Percentiles rank a stretch among this genome's conserved stretches.
Evolutionary conservation across 30 jellyfish, hydroid and myxozoan species (phyloP).

Genomic region (Turritopsis dohrnii): DNA sequence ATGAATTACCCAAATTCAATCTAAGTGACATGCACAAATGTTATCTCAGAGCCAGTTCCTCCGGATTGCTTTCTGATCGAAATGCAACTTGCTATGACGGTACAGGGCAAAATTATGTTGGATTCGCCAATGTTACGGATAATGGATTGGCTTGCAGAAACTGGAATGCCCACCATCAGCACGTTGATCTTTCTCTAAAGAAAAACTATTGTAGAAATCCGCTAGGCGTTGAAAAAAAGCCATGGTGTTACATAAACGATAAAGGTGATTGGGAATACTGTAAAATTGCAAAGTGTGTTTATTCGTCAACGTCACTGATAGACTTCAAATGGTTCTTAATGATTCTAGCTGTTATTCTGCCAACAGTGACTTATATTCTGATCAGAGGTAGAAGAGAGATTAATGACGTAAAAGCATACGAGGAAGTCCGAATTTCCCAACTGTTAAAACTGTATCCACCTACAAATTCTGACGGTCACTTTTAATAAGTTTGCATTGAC

Average conservation of each 20-base stretch:
- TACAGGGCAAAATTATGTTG: not conserved
- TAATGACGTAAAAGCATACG: too few relatives aligned
- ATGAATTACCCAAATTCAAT: not conserved
- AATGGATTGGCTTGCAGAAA: not conserved
- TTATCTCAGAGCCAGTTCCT: not conserved
- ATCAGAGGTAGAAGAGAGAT: too few relatives aligned
- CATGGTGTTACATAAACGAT: not conserved
- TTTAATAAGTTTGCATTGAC: too few relatives aligned
- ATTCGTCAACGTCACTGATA: too few relatives aligned
- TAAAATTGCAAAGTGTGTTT: not conserved
- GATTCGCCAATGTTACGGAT: not conserved
- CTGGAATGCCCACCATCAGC: not conserved
- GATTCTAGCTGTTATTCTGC: too few relatives aligned
- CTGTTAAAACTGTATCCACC: too few relatives aligned
- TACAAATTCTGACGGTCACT: too few relatives aligned
- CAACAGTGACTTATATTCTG: too few relatives aligned
- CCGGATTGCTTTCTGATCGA: not conserved
- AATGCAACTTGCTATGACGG: not conserved
- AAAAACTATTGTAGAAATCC: not conserved
- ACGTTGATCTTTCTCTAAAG: too few relatives aligned
- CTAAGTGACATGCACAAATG: not conserved
- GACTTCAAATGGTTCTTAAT: too few relatives aligned
- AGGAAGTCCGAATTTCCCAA: too few relatives aligned
- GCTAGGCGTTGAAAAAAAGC: not conserved
- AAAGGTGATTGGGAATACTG: not conserved